A percentile compares a stretch with the other conserved stretches of the same genome.
Evolutionary conservation across 2,888 invertebrate genomes (phyloP).

Genomic region (Cremastobaeus sp.): DNA sequence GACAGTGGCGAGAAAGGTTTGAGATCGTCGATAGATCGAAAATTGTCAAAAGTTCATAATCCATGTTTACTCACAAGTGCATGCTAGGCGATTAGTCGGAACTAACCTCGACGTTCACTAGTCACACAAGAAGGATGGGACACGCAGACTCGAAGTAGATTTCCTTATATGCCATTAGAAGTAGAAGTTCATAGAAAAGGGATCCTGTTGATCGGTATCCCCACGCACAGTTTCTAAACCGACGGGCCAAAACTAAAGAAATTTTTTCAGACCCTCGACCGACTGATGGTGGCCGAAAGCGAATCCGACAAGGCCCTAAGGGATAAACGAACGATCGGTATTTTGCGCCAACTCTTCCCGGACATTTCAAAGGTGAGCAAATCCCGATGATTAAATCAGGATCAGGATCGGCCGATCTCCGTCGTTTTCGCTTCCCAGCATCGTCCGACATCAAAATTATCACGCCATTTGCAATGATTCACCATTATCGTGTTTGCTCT

Average conservation of each 20-base stretch:
- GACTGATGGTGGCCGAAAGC: conserved; percentile 83
- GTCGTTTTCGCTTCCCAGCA: conserved; percentile 25
- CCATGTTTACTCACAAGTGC: neutral
- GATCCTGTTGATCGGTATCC: conserved; percentile 43
- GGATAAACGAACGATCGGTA: conserved; percentile 88
- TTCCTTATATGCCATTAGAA: too few species aligned
- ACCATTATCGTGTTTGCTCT: neutral
- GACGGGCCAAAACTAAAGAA: conserved; percentile 62
- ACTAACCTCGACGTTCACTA: conserved; percentile 1
- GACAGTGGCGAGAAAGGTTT: neutral
- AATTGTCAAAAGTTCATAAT: conserved; percentile 46
- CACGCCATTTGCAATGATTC: neutral
- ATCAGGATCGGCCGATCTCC: conserved; percentile 55
- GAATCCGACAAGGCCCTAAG: conserved; percentile 84
- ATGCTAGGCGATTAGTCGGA: conserved; percentile 4
- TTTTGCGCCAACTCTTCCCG: conserved; percentile 86
- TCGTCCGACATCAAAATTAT: neutral
- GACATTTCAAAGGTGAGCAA: conserved; percentile 85
- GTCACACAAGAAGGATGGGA: neutral
- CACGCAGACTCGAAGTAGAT: neutral
- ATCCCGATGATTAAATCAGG: conserved; percentile 47
- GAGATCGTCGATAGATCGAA: too few species aligned
- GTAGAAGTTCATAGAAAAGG: too few species aligned
- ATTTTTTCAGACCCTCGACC: conserved; percentile 82
- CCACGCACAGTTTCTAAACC: conserved; percentile 10